phyloP scores from a whole-genome alignment of 2,888 invertebrate genomes.

The Eupeodes latifasciatus region DNA sequence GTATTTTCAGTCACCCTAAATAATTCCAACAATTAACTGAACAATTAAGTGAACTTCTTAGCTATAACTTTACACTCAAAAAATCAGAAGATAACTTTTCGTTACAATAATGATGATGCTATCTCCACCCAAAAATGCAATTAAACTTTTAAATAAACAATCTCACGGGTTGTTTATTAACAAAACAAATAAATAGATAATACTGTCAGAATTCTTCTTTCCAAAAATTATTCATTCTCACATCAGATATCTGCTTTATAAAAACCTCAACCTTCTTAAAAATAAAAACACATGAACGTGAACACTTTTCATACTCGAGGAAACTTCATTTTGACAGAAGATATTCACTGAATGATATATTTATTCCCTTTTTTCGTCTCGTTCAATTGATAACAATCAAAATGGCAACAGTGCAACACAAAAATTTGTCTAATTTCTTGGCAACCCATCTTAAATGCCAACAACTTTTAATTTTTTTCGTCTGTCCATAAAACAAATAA shows the following conservation, averaged over 20 bases:
- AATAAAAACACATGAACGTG: slow-evolving; percentile 39
- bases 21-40: too few species aligned
- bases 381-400: slow-evolving; percentile 67
- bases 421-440: slow-evolving; percentile 74
- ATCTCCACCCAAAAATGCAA: too few species aligned
- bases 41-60: too few species aligned
- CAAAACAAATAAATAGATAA: background rate
- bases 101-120: too few species aligned
- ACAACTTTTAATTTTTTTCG: slow-evolving; percentile 27
- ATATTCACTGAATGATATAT: slow-evolving; percentile 73
- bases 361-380: slow-evolving; percentile 47
- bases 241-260: background rate
- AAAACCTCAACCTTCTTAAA: slow-evolving; percentile 1
- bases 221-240: background rate
- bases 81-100: too few species aligned
- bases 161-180: background rate
- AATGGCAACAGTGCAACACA: slow-evolving; percentile 73
- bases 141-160: background rate
- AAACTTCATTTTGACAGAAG: slow-evolving; percentile 72
- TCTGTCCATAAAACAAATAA: slow-evolving; percentile 9
- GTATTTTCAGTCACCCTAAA: too few species aligned
- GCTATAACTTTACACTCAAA: too few species aligned
- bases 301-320: slow-evolving; percentile 25
- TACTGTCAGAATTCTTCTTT: background rate
- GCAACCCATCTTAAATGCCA: slow-evolving; percentile 57